phyloP scores from a whole-genome alignment of 1,140 invertebrate genomes.

The Ectropis grisescens region DNA sequence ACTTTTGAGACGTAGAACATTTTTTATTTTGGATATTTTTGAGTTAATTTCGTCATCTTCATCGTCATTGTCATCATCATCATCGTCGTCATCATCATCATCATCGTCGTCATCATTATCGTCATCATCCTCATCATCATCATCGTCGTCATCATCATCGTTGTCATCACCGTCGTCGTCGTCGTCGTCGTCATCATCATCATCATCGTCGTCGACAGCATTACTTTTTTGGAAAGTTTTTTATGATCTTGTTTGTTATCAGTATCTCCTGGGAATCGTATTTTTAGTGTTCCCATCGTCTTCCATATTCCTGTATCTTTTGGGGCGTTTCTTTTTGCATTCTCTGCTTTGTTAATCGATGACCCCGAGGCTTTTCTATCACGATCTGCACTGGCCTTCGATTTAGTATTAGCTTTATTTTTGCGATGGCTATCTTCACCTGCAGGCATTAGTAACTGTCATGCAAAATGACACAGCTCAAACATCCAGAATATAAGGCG shows the following conservation, averaged over 20 bases:
- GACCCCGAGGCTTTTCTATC: slow-evolving; percentile 41
- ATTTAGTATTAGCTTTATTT: slow-evolving; percentile 54
- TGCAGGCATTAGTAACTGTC: slow-evolving; percentile 72
- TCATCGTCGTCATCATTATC: slow-evolving; percentile 48
- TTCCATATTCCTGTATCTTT: slow-evolving; percentile 24
- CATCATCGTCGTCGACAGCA: slow-evolving; percentile 37
- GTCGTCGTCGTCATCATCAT: slow-evolving; percentile 60
- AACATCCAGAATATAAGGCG: slow-evolving; percentile 62
- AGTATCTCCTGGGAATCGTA: slow-evolving; percentile 16
- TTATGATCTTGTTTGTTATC: slow-evolving; percentile 23
- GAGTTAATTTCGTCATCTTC: slow-evolving; percentile 58
- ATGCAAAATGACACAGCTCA: slow-evolving; percentile 71
- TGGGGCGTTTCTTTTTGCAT: slow-evolving; percentile 8
- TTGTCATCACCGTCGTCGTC: slow-evolving; percentile 55
- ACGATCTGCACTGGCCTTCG: slow-evolving; percentile 65
- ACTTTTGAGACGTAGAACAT: no score
- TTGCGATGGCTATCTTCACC: slow-evolving; percentile 67
- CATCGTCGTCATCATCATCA: slow-evolving; percentile 54
- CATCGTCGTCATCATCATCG: slow-evolving; percentile 61
- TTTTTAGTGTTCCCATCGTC: slow-evolving; percentile 25
- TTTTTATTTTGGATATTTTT: no score
- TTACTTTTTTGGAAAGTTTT: background rate
- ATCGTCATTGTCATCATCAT: slow-evolving; percentile 63
- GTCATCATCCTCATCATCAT: slow-evolving; percentile 57
- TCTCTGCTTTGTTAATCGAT: slow-evolving; percentile 7